These are phyloP conservation scores for Hecatera dysodea DNA, from an alignment of 2,888 invertebrate genomes.

Conservation along the genomic window DNA sequence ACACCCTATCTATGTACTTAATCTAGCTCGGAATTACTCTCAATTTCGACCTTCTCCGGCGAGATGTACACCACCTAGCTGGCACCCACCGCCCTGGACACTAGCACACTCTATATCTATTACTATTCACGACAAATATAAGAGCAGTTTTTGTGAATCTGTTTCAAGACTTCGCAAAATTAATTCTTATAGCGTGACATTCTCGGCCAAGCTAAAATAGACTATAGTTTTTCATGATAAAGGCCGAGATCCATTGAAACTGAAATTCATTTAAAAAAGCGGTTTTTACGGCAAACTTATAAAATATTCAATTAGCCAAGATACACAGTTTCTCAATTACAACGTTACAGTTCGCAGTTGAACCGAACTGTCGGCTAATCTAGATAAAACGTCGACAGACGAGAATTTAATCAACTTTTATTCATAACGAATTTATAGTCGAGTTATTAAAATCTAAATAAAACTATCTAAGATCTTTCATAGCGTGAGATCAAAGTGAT, in stretches of 20 bases:
- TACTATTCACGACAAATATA: conserved; percentile 16
- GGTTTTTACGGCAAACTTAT: conserved; percentile 3
- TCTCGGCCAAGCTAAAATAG: not conserved
- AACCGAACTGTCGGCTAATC: conserved; percentile 9
- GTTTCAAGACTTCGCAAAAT: not conserved
- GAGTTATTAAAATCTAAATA: conserved; percentile 56
- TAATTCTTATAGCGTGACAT: conserved; percentile 7
- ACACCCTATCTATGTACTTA: conserved; percentile 45
- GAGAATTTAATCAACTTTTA: conserved; percentile 38
- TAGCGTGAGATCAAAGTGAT: conserved; percentile 48
- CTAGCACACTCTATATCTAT: conserved; percentile 9
- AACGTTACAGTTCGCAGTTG: conserved; percentile 23
- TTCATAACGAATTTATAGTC: conserved; percentile 35
- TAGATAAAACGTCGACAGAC: conserved; percentile 26
- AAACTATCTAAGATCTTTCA: conserved; percentile 44
- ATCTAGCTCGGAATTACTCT: conserved; percentile 56
- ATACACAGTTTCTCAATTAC: conserved; percentile 31
- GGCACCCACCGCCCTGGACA: conserved; percentile 12
- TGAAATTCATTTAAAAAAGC: not conserved
- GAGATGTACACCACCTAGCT: conserved; percentile 28
- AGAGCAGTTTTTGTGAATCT: conserved; percentile 2
- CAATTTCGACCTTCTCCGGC: conserved; percentile 43
- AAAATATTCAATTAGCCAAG: conserved; percentile 34
- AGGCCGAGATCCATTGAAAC: not conserved
- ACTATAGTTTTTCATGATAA: not conserved